Percentiles rank a stretch among this genome's conserved stretches.
phyloP scores from a whole-genome alignment of 1,140 invertebrate genomes.

The Diabrotica virgifera region DNA sequence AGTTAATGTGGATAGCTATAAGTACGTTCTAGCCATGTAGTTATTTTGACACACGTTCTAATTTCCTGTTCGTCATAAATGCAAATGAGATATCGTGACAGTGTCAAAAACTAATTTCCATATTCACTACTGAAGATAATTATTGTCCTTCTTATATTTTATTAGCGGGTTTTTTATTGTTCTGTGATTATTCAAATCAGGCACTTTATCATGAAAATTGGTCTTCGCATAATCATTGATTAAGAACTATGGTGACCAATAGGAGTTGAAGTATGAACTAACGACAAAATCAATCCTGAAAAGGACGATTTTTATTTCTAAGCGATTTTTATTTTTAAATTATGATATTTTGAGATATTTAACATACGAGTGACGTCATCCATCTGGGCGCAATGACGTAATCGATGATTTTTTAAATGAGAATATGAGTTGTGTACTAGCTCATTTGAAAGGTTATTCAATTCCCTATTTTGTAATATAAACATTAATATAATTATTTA shows the following conservation, averaged over 20 bases:
- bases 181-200: slow-evolving; percentile 14
- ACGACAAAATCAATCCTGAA: too few species aligned
- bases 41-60: slow-evolving; percentile 15
- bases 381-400: too few species aligned
- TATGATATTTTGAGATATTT: too few species aligned
- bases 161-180: neutral
- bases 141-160: slow-evolving; percentile 15
- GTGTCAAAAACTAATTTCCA: slow-evolving; percentile 12
- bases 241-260: neutral
- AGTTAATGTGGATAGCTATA: neutral
- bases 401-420: too few species aligned
- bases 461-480: too few species aligned
- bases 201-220: neutral
- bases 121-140: slow-evolving; percentile 19
- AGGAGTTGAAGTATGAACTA: neutral
- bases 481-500: too few species aligned
- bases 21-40: neutral
- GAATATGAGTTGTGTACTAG: too few species aligned
- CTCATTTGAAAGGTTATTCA: too few species aligned
- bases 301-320: too few species aligned
- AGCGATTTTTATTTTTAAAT: too few species aligned
- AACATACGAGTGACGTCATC: too few species aligned
- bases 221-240: neutral
- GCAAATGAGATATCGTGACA: slow-evolving; percentile 19
- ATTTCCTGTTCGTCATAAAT: slow-evolving; percentile 22